phyloP scores from a whole-genome alignment of 2,888 invertebrate genomes.

The Cosmia pyralina region DNA sequence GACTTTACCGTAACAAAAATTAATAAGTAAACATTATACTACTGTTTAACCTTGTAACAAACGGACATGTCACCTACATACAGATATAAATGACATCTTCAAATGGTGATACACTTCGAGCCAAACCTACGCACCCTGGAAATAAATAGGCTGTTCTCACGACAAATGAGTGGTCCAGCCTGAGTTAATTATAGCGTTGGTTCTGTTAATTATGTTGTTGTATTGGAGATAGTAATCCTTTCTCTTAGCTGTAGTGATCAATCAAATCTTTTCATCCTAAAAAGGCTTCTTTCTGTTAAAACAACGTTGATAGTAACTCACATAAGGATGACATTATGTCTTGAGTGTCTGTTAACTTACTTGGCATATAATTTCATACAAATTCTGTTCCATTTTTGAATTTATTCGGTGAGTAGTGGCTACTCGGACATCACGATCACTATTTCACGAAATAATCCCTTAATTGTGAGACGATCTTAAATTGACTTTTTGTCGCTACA shows the following conservation, averaged over 20 bases:
- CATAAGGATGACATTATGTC: too few species aligned
- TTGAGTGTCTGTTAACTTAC: too few species aligned
- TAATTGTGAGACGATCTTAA: too few species aligned
- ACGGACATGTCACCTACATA: too few species aligned
- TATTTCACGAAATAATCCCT: too few species aligned
- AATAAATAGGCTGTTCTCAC: constrained; percentile 4
- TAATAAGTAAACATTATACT: not conserved
- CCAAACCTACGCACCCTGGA: constrained; percentile 5
- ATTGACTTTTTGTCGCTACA: too few species aligned
- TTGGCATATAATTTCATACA: too few species aligned
- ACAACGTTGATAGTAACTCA: too few species aligned
- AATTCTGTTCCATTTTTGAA: too few species aligned
- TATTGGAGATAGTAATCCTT: constrained; percentile 21
- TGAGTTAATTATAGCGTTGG: constrained; percentile 38
- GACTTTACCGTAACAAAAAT: not conserved
- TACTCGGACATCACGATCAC: too few species aligned
- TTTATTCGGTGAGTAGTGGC: too few species aligned
- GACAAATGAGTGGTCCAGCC: constrained; percentile 49
- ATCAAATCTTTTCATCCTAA: not conserved
- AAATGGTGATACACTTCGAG: constrained; percentile 19
- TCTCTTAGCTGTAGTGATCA: not conserved
- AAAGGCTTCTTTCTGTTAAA: not conserved
- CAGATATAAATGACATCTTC: not conserved
- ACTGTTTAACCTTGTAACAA: not conserved
- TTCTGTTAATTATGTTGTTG: constrained; percentile 32